Percentiles rank a stretch among this genome's conserved stretches.
phyloP scores from a whole-genome alignment of 2,113 vertebrate species.

The Mormoops blainvillei region DNA sequence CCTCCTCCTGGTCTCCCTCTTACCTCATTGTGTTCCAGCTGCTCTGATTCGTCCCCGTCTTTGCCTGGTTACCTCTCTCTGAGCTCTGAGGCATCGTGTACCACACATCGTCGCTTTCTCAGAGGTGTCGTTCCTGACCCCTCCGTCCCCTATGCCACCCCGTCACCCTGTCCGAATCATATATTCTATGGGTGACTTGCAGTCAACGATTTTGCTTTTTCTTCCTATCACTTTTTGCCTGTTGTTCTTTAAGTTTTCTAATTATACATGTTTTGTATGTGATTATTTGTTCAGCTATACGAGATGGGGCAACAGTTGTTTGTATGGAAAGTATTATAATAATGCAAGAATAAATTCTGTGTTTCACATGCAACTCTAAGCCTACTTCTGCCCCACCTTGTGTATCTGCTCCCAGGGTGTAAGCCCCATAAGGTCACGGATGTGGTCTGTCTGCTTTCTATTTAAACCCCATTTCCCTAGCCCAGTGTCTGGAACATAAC shows the following conservation, averaged over 20 bases:
- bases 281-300: background rate
- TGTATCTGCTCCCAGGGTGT: background rate
- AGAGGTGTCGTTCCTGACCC: background rate
- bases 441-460: background rate
- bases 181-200: background rate
- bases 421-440: background rate
- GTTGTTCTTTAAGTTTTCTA: background rate
- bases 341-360: background rate
- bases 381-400: background rate
- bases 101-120: background rate
- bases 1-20: background rate
- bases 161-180: background rate
- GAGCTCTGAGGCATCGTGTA: background rate
- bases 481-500: background rate
- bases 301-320: background rate
- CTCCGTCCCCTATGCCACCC: background rate
- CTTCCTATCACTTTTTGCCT: background rate
- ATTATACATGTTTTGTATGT: background rate
- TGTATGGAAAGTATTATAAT: background rate
- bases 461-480: background rate
- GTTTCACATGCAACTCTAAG: background rate
- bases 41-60: background rate
- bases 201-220: background rate
- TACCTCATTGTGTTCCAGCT: background rate
- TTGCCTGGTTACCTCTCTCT: background rate